Evolutionary conservation across 2,113 vertebrate genomes (phyloP).

Genomic region (Pygoscelis adeliae): DNA sequence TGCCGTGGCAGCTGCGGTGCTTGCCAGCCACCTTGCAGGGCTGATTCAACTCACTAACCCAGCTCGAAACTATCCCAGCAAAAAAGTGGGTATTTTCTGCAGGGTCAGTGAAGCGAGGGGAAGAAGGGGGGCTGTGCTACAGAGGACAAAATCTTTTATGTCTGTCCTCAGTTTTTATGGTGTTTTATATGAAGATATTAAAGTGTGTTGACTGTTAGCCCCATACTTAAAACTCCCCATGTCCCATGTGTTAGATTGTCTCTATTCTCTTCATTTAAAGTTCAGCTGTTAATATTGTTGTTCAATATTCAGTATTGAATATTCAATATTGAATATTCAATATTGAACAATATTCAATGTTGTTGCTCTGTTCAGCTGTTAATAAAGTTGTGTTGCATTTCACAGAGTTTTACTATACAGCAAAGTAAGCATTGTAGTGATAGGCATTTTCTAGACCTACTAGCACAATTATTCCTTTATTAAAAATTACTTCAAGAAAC

Average conservation of each 20-base stretch:
- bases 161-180: not conserved
- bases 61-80: not conserved
- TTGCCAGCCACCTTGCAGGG: not conserved
- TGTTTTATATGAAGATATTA: not conserved
- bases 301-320: too few species aligned
- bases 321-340: too few species aligned
- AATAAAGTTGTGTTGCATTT: not conserved
- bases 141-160: not conserved
- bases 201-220: not conserved
- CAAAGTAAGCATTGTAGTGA: not conserved
- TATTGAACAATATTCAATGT: too few species aligned
- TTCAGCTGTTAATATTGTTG: not conserved
- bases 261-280: not conserved
- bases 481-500: not conserved
- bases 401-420: not conserved
- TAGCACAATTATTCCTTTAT: not conserved
- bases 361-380: too few species aligned
- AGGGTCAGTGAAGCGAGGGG: not conserved
- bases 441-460: not conserved
- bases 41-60: not conserved
- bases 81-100: not conserved
- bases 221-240: not conserved
- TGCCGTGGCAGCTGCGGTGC: not conserved
- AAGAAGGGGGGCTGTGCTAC: not conserved
- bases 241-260: not conserved